Evolutionary conservation across 1,140 invertebrate genomes (phyloP), one percentile per base, ranked within the genome.

Genomic region (Drosophila rufa): DNA sequence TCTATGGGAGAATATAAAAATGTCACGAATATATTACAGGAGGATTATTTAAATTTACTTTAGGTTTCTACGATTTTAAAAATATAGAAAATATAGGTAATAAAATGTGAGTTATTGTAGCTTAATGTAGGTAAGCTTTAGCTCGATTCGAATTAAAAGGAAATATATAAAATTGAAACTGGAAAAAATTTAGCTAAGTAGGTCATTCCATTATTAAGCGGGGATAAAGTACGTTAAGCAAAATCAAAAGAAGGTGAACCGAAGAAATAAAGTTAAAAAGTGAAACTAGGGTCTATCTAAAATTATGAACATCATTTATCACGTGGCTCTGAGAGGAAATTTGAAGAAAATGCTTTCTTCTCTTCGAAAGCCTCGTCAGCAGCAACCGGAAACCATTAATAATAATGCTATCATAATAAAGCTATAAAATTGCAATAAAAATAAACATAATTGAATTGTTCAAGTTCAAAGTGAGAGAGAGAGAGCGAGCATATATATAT

Each of bases 121-220:
- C 33, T 71, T 68, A 51, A 15, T 64, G n/a, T 55, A 38, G 15
- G 57, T 75, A 62, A 40, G 65, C 61, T 77, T 68, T 33, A 68
- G 69, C 82, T 83, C 53, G 55, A 19, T 69, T 80, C 42, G 55
- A 47, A 47, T 71, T 33, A 58, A 55, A 75, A 65, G 59, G 58
- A 75, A 45, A 67, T 75, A 48, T 27, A 78, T 75, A 47, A 56
- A 43, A 66, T 64, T 14, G 69, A 70, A 80, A 68, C 46, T 57
- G 61, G 56, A 69, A 69, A 87, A 76, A 80, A 75, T 80, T 80
- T 77, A 84, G 69, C 85, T 90, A 89, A 74, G 57, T 51, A 90
- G 78, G 78, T 85, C 84, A 89, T 89, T 89, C 84, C 85, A 75
- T 90, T 81, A 73, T 90, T 79, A 89, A 90, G 84, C 84, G 80